Percentiles rank a stretch among this genome's conserved stretches.
Conservation (phyloP, 2,888 invertebrate species). For the Phengaris alcon region DNA sequence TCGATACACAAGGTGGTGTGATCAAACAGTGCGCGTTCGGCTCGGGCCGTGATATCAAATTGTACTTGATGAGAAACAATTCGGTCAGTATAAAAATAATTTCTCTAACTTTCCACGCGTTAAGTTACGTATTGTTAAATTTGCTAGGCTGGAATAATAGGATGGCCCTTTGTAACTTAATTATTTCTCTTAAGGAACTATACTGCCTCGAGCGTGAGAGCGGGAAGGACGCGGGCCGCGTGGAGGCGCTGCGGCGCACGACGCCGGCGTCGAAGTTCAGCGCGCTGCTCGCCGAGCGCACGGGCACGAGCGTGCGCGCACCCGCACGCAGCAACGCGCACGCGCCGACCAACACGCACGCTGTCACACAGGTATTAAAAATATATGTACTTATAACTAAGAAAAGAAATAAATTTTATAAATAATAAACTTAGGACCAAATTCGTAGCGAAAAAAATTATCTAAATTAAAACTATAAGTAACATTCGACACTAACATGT, state of each 20-base stretch:
- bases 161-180: too few species aligned
- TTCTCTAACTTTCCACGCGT: too few species aligned
- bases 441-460: too few species aligned
- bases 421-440: too few species aligned
- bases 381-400: background rate
- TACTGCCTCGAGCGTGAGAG: slow-evolving; percentile 63
- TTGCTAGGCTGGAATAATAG: too few species aligned
- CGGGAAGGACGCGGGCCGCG: slow-evolving; percentile 42
- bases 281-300: slow-evolving; percentile 62
- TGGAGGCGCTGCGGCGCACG: slow-evolving; percentile 59
- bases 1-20: slow-evolving; percentile 58
- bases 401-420: too few species aligned
- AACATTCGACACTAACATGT: too few species aligned
- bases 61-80: slow-evolving; percentile 69
- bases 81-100: slow-evolving; percentile 51
- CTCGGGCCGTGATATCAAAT: slow-evolving; percentile 50
- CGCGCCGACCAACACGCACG: slow-evolving; percentile 42
- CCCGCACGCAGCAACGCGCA: slow-evolving; percentile 48
- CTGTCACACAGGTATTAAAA: slow-evolving; percentile 54
- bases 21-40: slow-evolving; percentile 67
- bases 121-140: too few species aligned
- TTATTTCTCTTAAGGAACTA: slow-evolving; percentile 54
- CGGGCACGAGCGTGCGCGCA: slow-evolving; percentile 53
- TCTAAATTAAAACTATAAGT: too few species aligned
- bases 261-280: slow-evolving; percentile 61